Conservation (phyloP, 2,797 vertebrate genomes). For the Sphaeramia orbicularis region DNA sequence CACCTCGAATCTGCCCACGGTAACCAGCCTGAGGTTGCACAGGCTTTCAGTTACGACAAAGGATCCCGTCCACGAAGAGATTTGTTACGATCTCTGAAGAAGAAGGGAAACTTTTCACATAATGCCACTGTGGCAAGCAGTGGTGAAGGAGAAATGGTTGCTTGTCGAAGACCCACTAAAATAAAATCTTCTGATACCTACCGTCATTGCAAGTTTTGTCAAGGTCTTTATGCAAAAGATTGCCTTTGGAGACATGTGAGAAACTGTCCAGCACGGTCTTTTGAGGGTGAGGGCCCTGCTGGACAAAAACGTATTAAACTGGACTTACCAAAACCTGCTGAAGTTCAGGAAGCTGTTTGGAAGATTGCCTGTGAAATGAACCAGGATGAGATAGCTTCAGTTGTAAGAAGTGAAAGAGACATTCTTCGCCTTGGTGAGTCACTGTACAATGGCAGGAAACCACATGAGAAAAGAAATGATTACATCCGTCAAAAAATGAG, state of each 20-base stretch:
- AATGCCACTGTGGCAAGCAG: not conserved
- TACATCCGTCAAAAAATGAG: constrained; percentile 52
- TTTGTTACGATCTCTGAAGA: constrained; percentile 22
- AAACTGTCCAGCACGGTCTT: constrained; percentile 3
- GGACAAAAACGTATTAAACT: not conserved
- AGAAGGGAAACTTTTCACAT: constrained; percentile 36
- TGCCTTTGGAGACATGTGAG: constrained; percentile 12
- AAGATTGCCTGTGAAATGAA: too few species aligned
- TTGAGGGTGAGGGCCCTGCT: not conserved
- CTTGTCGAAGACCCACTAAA: constrained; percentile 15
- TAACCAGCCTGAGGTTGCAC: constrained; percentile 9
- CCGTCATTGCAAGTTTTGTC: constrained; percentile 26
- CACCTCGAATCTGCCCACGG: constrained; percentile 17
- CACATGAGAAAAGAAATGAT: constrained; percentile 24
- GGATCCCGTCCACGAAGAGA: constrained; percentile 21
- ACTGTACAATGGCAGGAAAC: constrained; percentile 25
- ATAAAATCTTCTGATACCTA: constrained; percentile 2
- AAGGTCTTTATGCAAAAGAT: constrained; percentile 36
- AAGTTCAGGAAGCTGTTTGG: too few species aligned
- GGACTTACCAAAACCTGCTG: constrained; percentile 24
- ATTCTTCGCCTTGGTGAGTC: constrained; percentile 20
- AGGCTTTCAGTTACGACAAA: constrained; percentile 23
- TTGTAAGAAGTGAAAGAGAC: constrained; percentile 16
- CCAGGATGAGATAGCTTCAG: too few species aligned
- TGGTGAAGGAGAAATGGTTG: constrained; percentile 34